phyloP scores from a whole-genome alignment of 2,113 vertebrate genomes.

The Tinamus guttatus region DNA sequence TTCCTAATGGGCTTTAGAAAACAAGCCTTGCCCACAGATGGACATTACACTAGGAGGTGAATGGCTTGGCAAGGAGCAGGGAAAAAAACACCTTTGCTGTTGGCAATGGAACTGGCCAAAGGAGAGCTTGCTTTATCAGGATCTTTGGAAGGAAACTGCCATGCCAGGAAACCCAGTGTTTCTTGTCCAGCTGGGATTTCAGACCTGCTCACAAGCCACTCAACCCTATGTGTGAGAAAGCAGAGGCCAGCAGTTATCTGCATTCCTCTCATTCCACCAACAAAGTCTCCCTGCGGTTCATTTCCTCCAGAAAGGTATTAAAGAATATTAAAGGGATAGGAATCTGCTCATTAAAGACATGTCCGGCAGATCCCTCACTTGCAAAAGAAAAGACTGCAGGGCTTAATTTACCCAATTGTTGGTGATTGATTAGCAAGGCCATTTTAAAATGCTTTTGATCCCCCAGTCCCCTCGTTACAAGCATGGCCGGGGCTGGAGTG shows the following conservation, averaged over 20 bases:
- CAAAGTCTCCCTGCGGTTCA: conserved; percentile 42
- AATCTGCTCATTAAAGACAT: conserved; percentile 66
- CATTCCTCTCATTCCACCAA: conserved; percentile 69
- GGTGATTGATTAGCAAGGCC: conserved; percentile 60
- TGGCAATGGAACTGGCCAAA: neutral
- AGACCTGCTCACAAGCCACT: neutral
- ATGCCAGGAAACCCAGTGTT: neutral
- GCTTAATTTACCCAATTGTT: conserved; percentile 53
- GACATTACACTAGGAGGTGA: neutral
- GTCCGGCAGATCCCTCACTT: neutral
- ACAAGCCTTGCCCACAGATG: neutral
- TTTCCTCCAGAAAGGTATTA: conserved; percentile 71
- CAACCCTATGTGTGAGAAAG: conserved; percentile 28
- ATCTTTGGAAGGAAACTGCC: conserved; percentile 8
- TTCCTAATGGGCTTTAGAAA: neutral
- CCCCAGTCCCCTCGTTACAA: neutral
- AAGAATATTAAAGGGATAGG: conserved; percentile 60
- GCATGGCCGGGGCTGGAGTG: neutral
- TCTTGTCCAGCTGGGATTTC: neutral
- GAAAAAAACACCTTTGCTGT: neutral
- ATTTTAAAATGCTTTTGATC: conserved; percentile 65
- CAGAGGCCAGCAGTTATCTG: conserved; percentile 43
- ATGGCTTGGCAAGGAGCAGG: neutral
- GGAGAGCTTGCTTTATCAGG: neutral
- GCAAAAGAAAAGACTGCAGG: conserved; percentile 48